These are phyloP conservation scores for Ataeniobius toweri DNA, from an alignment of 2,797 vertebrate genomes.

Conservation along the genomic window DNA sequence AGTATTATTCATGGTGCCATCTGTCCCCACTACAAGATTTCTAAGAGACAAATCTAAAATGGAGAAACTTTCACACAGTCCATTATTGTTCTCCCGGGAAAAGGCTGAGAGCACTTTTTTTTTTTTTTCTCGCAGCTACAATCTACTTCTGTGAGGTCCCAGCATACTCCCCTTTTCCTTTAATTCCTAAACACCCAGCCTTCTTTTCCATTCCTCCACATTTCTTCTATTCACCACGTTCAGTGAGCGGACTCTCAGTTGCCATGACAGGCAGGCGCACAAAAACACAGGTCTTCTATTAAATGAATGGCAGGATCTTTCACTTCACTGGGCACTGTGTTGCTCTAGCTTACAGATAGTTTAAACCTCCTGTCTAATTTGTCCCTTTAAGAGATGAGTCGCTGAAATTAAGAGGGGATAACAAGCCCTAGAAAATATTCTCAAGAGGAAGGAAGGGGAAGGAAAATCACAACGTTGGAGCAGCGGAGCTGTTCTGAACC, in stretches of 20 bases:
- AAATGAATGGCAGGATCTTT: slow-evolving; percentile 66
- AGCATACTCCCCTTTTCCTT: slow-evolving; percentile 53
- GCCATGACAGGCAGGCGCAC: slow-evolving; percentile 59
- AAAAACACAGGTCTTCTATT: slow-evolving; percentile 55
- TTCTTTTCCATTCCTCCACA: slow-evolving; percentile 58
- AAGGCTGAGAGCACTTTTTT: slow-evolving; percentile 20
- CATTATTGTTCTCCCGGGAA: slow-evolving; percentile 51
- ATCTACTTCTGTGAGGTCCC: slow-evolving; percentile 64
- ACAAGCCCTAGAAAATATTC: slow-evolving; percentile 51
- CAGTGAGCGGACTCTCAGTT: slow-evolving; percentile 54
- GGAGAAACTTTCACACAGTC: slow-evolving; percentile 39
- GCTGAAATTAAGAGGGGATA: slow-evolving; percentile 46
- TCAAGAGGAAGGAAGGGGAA: slow-evolving; percentile 19
- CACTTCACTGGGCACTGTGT: slow-evolving; percentile 52
- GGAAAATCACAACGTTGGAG: slow-evolving; percentile 27
- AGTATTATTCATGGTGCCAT: neutral
- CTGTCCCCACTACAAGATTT: slow-evolving; percentile 9
- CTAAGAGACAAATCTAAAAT: slow-evolving; percentile 11
- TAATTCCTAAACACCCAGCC: slow-evolving; percentile 55
- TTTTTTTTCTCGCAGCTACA: slow-evolving; percentile 38
- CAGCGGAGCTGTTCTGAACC: slow-evolving; percentile 41
- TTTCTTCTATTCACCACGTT: slow-evolving; percentile 49
- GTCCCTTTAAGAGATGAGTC: slow-evolving; percentile 53
- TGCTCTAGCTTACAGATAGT: slow-evolving; percentile 42
- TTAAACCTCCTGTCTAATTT: slow-evolving; percentile 38